phyloP scores from a whole-genome alignment of 2,888 invertebrate species.

The Chaitophorus viminalis region DNA sequence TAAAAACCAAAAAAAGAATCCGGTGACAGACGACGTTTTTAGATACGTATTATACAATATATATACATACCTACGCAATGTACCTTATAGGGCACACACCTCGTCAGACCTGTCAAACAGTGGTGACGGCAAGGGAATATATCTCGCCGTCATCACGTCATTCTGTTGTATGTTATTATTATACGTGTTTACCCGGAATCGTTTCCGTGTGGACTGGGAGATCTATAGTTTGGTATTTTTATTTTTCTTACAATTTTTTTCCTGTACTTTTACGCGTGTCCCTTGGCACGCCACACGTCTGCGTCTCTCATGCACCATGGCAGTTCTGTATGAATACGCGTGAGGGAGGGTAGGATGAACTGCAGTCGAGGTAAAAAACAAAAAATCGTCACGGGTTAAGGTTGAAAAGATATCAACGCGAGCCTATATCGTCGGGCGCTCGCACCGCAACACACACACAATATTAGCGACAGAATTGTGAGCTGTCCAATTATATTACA shows the following conservation, averaged over 20 bases:
- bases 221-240: neutral
- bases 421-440: neutral
- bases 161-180: neutral
- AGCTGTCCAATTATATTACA: neutral
- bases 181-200: neutral
- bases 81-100: neutral
- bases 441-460: neutral
- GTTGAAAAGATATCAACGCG: slow-evolving; percentile 1
- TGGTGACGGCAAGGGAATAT: neutral
- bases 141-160: neutral
- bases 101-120: neutral
- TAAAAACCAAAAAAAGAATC: neutral
- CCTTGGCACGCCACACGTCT: slow-evolving; percentile 9
- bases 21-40: neutral
- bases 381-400: neutral
- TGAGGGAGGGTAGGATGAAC: no score
- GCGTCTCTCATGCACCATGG: no score
- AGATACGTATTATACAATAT: neutral
- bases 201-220: neutral
- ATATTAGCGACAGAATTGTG: neutral
- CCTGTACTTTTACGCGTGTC: slow-evolving; percentile 31
- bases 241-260: no score
- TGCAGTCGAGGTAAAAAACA: neutral
- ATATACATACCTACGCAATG: neutral
- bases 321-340: neutral